Conservation (phyloP, 2,797 vertebrate species). For the Oryzias sinensis region DNA sequence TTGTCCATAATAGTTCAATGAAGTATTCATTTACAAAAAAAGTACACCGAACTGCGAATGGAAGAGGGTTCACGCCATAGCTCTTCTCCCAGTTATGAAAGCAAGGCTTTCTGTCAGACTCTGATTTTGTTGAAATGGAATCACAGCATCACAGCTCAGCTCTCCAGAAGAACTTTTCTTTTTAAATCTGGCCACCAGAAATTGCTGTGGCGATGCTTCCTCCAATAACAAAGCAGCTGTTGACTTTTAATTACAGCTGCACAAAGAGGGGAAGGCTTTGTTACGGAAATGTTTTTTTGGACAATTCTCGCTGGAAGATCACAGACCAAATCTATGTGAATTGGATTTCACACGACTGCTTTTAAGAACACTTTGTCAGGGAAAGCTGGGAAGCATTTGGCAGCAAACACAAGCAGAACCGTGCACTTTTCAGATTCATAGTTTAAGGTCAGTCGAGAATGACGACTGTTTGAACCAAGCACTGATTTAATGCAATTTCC, state of each 20-base stretch:
- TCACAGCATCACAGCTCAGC: constrained; percentile 26
- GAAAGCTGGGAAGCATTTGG: constrained; percentile 25
- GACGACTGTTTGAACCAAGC: constrained; percentile 34
- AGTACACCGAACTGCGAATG: constrained; percentile 15
- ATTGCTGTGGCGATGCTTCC: constrained; percentile 18
- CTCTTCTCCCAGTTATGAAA: constrained; percentile 17
- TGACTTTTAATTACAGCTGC: constrained; percentile 34
- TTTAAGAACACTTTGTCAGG: constrained; percentile 42
- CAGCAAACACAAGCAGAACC: constrained; percentile 21
- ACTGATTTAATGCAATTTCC: too few relatives aligned
- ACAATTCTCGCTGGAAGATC: constrained; percentile 32
- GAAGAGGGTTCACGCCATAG: constrained; percentile 14
- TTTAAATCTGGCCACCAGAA: constrained; percentile 21
- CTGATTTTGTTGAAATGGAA: constrained; percentile 37
- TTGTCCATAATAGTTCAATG: constrained; percentile 24
- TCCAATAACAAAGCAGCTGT: constrained; percentile 28
- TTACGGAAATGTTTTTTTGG: constrained; percentile 33
- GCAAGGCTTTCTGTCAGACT: constrained; percentile 21
- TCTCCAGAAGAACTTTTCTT: constrained; percentile 11
- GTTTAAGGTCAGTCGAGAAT: constrained; percentile 46
- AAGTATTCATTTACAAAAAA: constrained; percentile 38
- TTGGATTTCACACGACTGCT: constrained; percentile 5
- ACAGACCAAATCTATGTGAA: constrained; percentile 11
- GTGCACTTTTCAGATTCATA: constrained; percentile 42
- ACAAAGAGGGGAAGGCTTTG: constrained; percentile 33